Evolutionary conservation across 2,888 invertebrate genomes (phyloP).

Genomic region (Cheilosia urbana): DNA sequence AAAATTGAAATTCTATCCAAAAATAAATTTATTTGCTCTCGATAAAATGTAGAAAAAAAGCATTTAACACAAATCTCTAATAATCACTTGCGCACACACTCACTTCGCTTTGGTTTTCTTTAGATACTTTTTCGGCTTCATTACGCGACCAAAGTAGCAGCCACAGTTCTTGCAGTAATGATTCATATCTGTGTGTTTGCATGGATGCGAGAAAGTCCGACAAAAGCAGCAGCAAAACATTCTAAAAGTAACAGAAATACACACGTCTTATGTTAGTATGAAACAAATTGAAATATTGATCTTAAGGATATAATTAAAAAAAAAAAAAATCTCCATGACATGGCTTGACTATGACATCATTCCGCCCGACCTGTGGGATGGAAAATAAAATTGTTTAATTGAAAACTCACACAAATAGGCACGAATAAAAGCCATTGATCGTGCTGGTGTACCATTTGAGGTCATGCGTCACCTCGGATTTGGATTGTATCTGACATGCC

Average conservation of each 20-base stretch:
- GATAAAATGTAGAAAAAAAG: constrained; percentile 50
- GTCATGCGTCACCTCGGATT: constrained; percentile 80
- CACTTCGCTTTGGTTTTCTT: constrained; percentile 62
- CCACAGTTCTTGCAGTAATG: constrained; percentile 83
- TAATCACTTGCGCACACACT: constrained; percentile 36
- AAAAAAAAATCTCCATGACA: constrained; percentile 5
- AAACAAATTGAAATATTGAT: constrained; percentile 47
- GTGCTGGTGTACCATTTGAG: constrained; percentile 81
- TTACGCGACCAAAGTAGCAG: constrained; percentile 82
- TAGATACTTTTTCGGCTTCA: constrained; percentile 78
- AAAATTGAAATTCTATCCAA: constrained; percentile 43
- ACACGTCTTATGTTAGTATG: not conserved
- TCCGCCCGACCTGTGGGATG: constrained; percentile 46
- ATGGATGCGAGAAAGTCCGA: constrained; percentile 80
- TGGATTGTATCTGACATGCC: constrained; percentile 79
- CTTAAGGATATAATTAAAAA: constrained; percentile 22
- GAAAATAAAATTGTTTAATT: constrained; percentile 41
- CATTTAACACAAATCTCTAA: constrained; percentile 34
- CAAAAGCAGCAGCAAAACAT: constrained; percentile 81
- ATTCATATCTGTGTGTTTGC: constrained; percentile 81
- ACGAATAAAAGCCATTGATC: constrained; percentile 80
- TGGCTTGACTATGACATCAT: constrained; percentile 50
- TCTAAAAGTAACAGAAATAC: constrained; percentile 65
- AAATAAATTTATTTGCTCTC: constrained; percentile 70
- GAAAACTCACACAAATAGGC: constrained; percentile 80